These are phyloP conservation scores for Tenrec ecaudatus DNA, from an alignment of 2,113 vertebrate species.

Conservation along the genomic window DNA sequence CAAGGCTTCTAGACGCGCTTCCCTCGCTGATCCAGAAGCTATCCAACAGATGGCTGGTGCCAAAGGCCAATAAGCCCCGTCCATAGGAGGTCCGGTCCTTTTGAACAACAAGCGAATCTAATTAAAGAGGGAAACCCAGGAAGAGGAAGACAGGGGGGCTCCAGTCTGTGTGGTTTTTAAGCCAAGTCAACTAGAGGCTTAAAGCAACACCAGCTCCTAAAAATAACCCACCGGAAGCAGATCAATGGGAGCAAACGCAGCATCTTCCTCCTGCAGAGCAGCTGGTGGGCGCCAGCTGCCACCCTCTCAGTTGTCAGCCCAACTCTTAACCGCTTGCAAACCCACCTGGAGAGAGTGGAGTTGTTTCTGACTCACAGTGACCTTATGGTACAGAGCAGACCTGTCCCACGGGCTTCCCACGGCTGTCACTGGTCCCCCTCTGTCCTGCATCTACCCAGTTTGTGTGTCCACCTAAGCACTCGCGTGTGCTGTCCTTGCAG, in stretches of 20 bases:
- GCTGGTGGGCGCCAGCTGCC: no score
- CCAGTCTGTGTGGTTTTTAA: background rate
- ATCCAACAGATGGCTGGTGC: background rate
- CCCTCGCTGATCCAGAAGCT: background rate
- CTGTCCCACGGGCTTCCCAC: no score
- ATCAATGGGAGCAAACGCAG: no score
- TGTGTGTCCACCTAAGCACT: no score
- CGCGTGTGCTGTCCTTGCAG: no score
- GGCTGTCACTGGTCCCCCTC: no score
- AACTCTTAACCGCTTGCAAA: background rate
- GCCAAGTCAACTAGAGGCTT: background rate
- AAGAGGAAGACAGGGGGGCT: background rate
- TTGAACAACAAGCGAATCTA: constrained; percentile 44
- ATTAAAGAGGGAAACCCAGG: constrained; percentile 19
- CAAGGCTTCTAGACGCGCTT: constrained; percentile 12
- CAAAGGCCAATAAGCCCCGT: constrained; percentile 29
- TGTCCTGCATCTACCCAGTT: no score
- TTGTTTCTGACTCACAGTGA: background rate
- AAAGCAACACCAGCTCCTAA: background rate
- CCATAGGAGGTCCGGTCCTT: background rate
- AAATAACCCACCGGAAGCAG: background rate
- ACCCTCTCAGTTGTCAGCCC: no score
- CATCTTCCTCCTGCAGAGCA: no score
- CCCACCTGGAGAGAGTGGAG: no score
- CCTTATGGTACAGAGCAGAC: background rate